Conservation (phyloP, 1,140 invertebrate genomes). For the Drosophila ananassae region DNA sequence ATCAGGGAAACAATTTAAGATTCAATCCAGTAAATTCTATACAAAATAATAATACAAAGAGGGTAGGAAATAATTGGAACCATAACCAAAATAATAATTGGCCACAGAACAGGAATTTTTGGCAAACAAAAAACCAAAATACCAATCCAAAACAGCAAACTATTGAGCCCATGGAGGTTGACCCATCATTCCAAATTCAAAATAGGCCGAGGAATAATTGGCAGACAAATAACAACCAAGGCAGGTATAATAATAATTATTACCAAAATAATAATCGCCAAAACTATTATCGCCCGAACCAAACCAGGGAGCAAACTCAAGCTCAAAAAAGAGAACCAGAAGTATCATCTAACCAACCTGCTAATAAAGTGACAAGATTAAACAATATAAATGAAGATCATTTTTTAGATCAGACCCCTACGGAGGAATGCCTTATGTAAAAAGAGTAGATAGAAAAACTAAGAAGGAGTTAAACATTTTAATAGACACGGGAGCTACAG, state of each 20-base stretch:
- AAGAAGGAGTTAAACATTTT: not conserved
- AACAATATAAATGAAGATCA: slow-evolving; percentile 5
- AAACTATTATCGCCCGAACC: not conserved
- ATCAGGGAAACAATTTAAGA: slow-evolving; percentile 5
- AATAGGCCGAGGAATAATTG: slow-evolving; percentile 2
- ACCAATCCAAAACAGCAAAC: slow-evolving; percentile 5
- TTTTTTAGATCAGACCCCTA: slow-evolving; percentile 6
- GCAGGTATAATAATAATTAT: slow-evolving; percentile 10
- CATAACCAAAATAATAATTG: slow-evolving; percentile 9
- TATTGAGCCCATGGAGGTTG: slow-evolving; percentile 7
- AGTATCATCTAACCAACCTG: not conserved
- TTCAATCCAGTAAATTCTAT: not conserved
- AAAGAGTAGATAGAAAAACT: not conserved
- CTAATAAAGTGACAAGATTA: slow-evolving; percentile 4
- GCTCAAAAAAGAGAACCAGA: not conserved
- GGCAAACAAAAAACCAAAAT: slow-evolving; percentile 3
- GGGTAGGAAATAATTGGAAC: not conserved
- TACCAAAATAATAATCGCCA: slow-evolving; percentile 2
- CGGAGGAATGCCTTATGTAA: slow-evolving; percentile 3
- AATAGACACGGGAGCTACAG: not conserved
- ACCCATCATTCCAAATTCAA: not conserved
- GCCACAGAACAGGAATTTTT: slow-evolving; percentile 10
- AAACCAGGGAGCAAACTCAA: not conserved
- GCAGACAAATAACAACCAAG: slow-evolving; percentile 5
- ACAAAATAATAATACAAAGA: slow-evolving; percentile 5